Percentiles rank a stretch among this genome's conserved stretches.
Conservation (phyloP, 2,797 vertebrate species). For the Paguma larvata region DNA sequence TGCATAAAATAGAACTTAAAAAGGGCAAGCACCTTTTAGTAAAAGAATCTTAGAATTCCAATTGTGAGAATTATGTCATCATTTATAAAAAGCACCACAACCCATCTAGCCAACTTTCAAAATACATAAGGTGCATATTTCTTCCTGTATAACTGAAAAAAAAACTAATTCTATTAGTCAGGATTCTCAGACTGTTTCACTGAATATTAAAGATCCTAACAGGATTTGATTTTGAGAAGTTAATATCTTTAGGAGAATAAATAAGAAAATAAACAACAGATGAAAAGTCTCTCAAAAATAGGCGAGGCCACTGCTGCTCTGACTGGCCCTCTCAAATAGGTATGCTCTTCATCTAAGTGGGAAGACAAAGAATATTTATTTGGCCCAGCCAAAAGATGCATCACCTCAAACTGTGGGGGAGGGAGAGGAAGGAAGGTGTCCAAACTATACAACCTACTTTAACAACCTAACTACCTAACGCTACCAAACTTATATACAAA, state of each 20-base stretch:
- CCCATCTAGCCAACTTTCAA: background rate
- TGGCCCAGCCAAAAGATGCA: background rate
- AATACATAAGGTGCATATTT: background rate
- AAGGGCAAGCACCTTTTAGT: background rate
- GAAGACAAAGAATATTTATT: background rate
- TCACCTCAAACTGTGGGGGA: background rate
- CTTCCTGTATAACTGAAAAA: background rate
- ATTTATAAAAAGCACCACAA: background rate
- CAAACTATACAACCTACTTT: background rate
- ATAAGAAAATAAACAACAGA: background rate
- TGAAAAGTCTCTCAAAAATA: background rate
- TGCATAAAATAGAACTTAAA: conserved; percentile 9
- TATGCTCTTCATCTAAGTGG: background rate
- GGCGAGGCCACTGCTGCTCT: background rate
- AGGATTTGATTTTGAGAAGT: background rate
- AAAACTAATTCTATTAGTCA: background rate
- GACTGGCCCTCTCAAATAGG: background rate
- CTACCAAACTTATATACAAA: background rate
- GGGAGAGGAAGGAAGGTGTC: background rate
- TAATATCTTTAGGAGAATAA: background rate
- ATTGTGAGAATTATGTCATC: background rate
- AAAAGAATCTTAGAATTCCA: background rate
- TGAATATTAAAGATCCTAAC: background rate
- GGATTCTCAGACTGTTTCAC: background rate
- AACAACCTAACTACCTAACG: background rate